A percentile compares a stretch with the other conserved stretches of the same genome.
phyloP scores from a whole-genome alignment of 2,888 invertebrate genomes.

The Leucophenga montana region DNA sequence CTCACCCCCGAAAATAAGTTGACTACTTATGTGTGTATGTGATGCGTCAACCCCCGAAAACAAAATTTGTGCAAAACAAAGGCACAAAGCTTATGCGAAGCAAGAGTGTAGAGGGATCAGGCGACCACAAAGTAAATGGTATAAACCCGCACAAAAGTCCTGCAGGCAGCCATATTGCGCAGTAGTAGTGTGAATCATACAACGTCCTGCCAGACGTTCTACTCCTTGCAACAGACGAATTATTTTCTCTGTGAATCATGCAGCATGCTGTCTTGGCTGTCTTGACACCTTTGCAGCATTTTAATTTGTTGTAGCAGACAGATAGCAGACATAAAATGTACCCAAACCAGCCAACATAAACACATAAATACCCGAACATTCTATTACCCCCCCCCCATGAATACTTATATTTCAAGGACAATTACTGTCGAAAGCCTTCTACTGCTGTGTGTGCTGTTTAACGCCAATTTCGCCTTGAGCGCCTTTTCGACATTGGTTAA shows the following conservation, averaged over 20 bases:
- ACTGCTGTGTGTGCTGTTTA: too few relatives aligned
- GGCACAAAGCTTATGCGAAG: not conserved
- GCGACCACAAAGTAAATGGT: not conserved
- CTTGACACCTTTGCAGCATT: not conserved
- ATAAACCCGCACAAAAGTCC: not conserved
- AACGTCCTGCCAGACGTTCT: not conserved
- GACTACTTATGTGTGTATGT: not conserved
- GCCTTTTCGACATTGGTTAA: too few relatives aligned
- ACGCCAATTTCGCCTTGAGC: too few relatives aligned
- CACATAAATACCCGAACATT: too few relatives aligned
- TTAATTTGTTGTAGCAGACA: not conserved
- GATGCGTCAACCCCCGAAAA: not conserved
- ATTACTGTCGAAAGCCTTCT: too few relatives aligned
- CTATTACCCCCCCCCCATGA: too few relatives aligned
- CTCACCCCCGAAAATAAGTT: constrained; percentile 49
- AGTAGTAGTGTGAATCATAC: constrained; percentile 3
- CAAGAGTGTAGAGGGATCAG: not conserved
- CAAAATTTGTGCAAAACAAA: not conserved
- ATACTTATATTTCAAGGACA: too few relatives aligned
- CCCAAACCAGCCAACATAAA: too few relatives aligned
- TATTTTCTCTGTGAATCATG: not conserved
- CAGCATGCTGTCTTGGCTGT: not conserved
- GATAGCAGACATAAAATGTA: too few relatives aligned
- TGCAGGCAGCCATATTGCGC: constrained; percentile 1
- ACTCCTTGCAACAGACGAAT: not conserved